Conservation (phyloP, 2,888 invertebrate species). For the Alcis repandata region DNA sequence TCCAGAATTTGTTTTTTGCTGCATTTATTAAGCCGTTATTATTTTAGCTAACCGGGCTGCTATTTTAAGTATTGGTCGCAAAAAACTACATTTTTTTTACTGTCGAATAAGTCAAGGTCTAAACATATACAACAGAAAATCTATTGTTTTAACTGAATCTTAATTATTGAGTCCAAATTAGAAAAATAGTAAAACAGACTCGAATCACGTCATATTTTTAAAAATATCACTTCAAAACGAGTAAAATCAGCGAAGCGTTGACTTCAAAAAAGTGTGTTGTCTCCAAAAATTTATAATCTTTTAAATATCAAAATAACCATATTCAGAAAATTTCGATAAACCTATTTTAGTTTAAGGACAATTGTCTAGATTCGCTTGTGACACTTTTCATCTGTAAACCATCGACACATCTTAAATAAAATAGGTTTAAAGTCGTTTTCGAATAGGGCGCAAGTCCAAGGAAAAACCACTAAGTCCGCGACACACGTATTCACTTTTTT, state of each 20-base stretch:
- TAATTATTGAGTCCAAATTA: neutral
- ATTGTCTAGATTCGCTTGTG: neutral
- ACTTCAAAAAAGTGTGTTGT: slow-evolving; percentile 82
- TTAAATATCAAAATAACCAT: too few species aligned
- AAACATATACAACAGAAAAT: too few species aligned
- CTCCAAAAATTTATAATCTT: slow-evolving; percentile 18
- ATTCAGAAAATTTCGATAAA: slow-evolving; percentile 6
- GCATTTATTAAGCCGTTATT: too few species aligned
- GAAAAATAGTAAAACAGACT: neutral
- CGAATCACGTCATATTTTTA: neutral
- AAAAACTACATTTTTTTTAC: too few species aligned
- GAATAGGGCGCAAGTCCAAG: slow-evolving; percentile 32
- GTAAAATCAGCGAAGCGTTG: slow-evolving; percentile 57
- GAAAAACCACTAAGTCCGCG: slow-evolving; percentile 26
- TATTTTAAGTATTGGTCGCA: too few species aligned
- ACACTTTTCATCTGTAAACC: neutral
- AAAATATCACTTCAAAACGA: slow-evolving; percentile 15
- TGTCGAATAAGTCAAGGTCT: too few species aligned
- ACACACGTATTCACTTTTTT: slow-evolving; percentile 70
- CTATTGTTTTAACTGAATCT: neutral
- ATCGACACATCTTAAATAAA: neutral
- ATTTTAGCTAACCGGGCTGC: too few species aligned
- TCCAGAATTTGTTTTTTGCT: too few species aligned
- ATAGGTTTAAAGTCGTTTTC: slow-evolving; percentile 6
- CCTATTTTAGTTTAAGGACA: neutral